These are phyloP conservation scores for Mizuhopecten yessoensis DNA, from an alignment of 1,140 invertebrate species.

Conservation along the genomic window DNA sequence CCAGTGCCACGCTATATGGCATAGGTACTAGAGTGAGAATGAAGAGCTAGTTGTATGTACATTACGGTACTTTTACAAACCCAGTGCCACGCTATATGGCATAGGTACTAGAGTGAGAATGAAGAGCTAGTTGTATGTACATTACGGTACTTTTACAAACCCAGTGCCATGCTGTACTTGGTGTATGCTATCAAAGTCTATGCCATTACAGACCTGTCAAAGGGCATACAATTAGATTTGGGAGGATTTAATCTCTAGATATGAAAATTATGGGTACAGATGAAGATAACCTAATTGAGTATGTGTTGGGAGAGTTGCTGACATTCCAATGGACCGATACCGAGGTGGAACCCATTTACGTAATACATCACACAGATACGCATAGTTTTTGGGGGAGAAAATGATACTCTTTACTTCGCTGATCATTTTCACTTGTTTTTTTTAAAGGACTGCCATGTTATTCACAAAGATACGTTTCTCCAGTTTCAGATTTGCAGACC, in stretches of 20 bases:
- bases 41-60: no score
- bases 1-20: no score
- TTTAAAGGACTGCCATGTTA: background rate
- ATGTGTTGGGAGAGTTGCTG: background rate
- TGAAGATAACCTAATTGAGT: conserved; percentile 16
- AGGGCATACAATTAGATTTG: conserved; percentile 24
- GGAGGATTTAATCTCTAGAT: background rate
- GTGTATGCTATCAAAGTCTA: background rate
- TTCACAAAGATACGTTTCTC: background rate
- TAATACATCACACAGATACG: background rate
- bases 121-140: no score
- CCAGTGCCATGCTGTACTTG: background rate
- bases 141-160: background rate
- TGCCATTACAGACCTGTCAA: background rate
- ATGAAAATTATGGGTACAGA: background rate
- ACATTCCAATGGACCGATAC: background rate
- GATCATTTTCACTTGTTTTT: background rate
- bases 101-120: no score
- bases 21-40: no score
- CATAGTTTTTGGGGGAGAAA: background rate
- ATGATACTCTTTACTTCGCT: background rate
- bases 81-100: background rate
- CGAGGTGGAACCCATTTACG: background rate
- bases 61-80: background rate
- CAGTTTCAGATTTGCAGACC: background rate